Evolutionary conservation across 2,113 vertebrate species (phyloP).

Genomic region (Rhinopomastus cyanomelas): DNA sequence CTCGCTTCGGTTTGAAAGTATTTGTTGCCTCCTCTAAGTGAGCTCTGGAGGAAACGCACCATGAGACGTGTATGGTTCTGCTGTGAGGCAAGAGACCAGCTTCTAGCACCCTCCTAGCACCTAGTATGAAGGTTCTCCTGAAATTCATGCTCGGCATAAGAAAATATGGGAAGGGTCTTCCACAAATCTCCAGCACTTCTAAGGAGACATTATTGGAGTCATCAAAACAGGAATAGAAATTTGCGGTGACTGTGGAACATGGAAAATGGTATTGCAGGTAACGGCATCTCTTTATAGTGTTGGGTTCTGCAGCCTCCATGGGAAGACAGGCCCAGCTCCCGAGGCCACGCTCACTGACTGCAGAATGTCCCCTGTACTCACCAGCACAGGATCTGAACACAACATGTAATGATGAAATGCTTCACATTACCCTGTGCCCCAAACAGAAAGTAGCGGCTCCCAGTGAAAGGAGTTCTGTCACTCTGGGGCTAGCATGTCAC

Average conservation of each 20-base stretch:
- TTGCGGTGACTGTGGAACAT: background rate
- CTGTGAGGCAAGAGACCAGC: background rate
- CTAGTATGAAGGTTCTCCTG: background rate
- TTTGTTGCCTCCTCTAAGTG: background rate
- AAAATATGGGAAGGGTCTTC: background rate
- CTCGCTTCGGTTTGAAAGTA: fast-evolving
- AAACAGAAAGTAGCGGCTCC: background rate
- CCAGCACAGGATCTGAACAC: background rate
- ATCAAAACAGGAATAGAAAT: background rate
- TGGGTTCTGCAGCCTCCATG: background rate
- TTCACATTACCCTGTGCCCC: background rate
- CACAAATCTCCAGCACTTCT: background rate
- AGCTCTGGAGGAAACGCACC: fast-evolving
- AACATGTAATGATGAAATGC: fast-evolving
- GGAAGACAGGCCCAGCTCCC: background rate
- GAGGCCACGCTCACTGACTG: background rate
- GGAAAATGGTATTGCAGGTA: background rate
- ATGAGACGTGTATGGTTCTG: background rate
- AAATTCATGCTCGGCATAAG: background rate
- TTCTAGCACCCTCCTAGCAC: background rate
- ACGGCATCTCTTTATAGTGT: background rate
- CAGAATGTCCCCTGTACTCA: background rate
- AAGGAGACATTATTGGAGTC: background rate
- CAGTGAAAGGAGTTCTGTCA: background rate
- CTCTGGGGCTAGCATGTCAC: background rate